Percentiles rank a stretch among this genome's conserved stretches.
Evolutionary conservation across 53 echinoderm and acorn worm species (phyloP).

Genomic region (Hippasteria phrygiana): DNA sequence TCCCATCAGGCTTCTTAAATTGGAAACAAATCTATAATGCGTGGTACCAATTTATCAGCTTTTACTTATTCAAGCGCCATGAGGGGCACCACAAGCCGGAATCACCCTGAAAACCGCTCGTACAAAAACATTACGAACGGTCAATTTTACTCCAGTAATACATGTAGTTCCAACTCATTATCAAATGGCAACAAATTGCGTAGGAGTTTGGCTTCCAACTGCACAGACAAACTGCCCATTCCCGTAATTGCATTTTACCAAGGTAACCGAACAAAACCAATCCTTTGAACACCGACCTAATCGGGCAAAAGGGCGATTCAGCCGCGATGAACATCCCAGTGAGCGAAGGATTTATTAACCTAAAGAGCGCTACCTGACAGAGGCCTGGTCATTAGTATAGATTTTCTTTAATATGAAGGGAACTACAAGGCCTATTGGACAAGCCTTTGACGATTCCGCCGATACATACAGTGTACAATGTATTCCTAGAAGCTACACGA

Average conservation of each 20-base stretch:
- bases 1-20: no score
- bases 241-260: slow-evolving; percentile 12
- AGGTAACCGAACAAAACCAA: not conserved
- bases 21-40: no score
- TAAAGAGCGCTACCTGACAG: not conserved
- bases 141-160: not conserved
- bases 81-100: no score
- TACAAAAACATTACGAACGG: no score
- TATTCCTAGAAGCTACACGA: not conserved
- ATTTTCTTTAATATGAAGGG: not conserved
- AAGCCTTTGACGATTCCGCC: not conserved
- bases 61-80: no score
- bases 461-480: not conserved
- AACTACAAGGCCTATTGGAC: not conserved
- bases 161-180: not conserved
- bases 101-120: no score
- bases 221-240: not conserved
- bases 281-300: not conserved
- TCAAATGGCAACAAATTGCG: not conserved
- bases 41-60: no score
- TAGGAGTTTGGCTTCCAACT: not conserved
- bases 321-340: not conserved
- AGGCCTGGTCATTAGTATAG: not conserved
- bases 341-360: not conserved
- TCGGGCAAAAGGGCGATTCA: not conserved